Evolutionary conservation across 2,888 invertebrate species (phyloP).

Genomic region (Neoascia interrupta): DNA sequence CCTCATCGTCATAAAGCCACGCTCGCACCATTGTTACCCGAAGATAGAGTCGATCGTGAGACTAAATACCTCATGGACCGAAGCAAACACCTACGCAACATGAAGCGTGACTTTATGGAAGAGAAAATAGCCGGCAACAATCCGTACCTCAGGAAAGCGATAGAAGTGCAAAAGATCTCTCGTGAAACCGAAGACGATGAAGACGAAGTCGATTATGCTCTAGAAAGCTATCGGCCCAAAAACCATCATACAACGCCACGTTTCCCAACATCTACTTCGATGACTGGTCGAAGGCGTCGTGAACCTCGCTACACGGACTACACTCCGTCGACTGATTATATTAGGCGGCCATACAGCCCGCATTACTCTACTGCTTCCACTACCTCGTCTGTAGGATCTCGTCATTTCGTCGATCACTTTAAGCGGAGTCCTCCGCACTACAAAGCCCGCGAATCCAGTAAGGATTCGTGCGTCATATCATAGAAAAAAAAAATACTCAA

Average conservation of each 20-base stretch:
- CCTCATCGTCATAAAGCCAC: conserved; percentile 58
- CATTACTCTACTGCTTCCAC: conserved; percentile 42
- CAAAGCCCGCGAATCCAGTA: conserved; percentile 73
- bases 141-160: conserved; percentile 78
- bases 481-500: conserved; percentile 69
- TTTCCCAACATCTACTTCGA: conserved; percentile 75
- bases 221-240: conserved; percentile 74
- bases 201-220: conserved; percentile 71
- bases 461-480: conserved; percentile 78
- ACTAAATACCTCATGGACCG: conserved; percentile 77
- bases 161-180: conserved; percentile 72
- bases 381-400: conserved; percentile 41
- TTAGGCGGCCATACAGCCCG: conserved; percentile 41
- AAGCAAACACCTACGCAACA: conserved; percentile 77
- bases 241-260: conserved; percentile 72
- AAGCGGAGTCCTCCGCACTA: conserved; percentile 74
- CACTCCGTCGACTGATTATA: conserved; percentile 33
- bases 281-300: conserved; percentile 64
- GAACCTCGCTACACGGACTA: conserved; percentile 52
- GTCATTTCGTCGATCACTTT: conserved; percentile 75
- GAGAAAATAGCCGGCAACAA: conserved; percentile 78
- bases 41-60: conserved; percentile 73
- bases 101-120: conserved; percentile 79
- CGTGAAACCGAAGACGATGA: conserved; percentile 37
- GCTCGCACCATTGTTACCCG: conserved; percentile 34